Percentiles rank a stretch among this genome's conserved stretches.
These are phyloP conservation scores for Clarias platycephalus DNA, from an alignment of 2,797 vertebrate genomes.

Conservation along the genomic window DNA sequence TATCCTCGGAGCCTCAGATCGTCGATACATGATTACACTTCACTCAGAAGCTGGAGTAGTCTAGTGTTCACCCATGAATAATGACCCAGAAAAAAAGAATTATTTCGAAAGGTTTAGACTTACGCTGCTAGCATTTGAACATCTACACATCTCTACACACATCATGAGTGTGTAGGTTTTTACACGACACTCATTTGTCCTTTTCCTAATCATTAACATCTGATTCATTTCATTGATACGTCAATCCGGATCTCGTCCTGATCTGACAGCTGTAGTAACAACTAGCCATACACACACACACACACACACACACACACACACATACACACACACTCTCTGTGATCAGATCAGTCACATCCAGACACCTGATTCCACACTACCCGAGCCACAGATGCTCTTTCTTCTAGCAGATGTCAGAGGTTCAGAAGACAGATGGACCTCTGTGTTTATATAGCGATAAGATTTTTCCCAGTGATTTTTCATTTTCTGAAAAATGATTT, in stretches of 20 bases:
- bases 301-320: constrained; percentile 10
- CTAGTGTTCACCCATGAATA: background rate
- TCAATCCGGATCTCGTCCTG: background rate
- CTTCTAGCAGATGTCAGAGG: constrained; percentile 49
- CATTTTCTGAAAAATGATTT: background rate
- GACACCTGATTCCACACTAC: constrained; percentile 26
- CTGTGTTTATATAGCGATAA: background rate
- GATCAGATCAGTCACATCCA: constrained; percentile 15
- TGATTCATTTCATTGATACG: background rate
- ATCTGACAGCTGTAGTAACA: background rate
- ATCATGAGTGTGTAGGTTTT: background rate
- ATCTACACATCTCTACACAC: background rate
- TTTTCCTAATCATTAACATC: background rate
- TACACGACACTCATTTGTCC: background rate
- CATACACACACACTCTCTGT: background rate
- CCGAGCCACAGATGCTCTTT: constrained; percentile 51
- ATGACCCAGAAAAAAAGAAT: background rate
- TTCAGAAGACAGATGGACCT: constrained; percentile 56
- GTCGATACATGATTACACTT: background rate
- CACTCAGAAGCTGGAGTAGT: background rate
- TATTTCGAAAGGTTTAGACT: background rate
- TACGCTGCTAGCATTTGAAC: background rate
- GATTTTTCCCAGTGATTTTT: background rate
- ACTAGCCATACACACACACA: background rate
- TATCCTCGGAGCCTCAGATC: background rate